These are phyloP conservation scores for Tetropium fuscum DNA, from an alignment of 2,888 invertebrate genomes.

Conservation along the genomic window DNA sequence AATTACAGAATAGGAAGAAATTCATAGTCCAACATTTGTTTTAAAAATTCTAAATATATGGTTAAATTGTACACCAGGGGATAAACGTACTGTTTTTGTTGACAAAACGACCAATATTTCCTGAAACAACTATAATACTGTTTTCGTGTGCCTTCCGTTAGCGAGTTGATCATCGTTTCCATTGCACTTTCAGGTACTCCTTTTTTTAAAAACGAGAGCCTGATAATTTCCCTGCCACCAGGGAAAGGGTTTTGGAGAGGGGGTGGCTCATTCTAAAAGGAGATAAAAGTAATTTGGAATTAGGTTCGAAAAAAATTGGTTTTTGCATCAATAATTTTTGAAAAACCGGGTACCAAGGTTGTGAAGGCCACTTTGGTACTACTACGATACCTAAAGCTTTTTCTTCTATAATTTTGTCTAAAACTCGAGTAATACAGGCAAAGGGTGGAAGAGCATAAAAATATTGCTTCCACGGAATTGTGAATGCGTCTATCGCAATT, in stretches of 20 bases:
- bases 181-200: background rate
- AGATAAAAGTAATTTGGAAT: background rate
- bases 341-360: background rate
- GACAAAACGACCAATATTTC: background rate
- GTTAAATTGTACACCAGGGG: background rate
- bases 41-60: background rate
- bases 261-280: background rate
- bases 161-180: no score
- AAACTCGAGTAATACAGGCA: background rate
- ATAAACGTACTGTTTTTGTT: background rate
- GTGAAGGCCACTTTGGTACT: background rate
- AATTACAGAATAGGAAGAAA: background rate
- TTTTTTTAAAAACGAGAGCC: background rate
- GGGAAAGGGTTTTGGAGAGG: constrained; percentile 4
- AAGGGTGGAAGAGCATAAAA: background rate
- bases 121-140: no score
- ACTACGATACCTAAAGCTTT: background rate
- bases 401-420: background rate
- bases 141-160: no score
- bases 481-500: background rate
- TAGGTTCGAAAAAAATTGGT: background rate
- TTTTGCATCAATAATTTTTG: background rate
- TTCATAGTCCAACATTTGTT: background rate
- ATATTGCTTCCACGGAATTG: background rate
- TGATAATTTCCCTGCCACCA: background rate